A percentile compares a stretch with the other conserved stretches of the same genome.
These are phyloP conservation scores for Apamea epomidion DNA, from an alignment of 2,888 invertebrate species.

Conservation along the genomic window DNA sequence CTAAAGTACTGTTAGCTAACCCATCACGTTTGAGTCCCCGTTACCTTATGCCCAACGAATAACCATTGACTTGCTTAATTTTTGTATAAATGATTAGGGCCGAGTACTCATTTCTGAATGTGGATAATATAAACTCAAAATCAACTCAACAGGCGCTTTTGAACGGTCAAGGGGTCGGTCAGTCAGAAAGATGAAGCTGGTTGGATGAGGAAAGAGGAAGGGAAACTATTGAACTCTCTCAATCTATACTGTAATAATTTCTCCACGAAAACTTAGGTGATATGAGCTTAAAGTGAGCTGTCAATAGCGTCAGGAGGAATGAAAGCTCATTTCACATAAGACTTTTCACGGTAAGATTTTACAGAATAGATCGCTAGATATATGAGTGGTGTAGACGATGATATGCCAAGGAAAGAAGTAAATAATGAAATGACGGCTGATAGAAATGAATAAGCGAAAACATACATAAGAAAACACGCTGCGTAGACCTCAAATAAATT, in stretches of 20 bases:
- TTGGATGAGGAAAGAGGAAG: not conserved
- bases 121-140: not conserved
- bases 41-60: conserved; percentile 17
- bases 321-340: not conserved
- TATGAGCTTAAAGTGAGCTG: not conserved
- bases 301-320: not conserved
- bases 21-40: conserved; percentile 47
- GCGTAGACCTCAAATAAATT: not conserved
- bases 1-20: conserved; percentile 41
- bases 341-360: not conserved
- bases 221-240: not conserved
- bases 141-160: not conserved
- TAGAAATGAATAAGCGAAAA: not conserved
- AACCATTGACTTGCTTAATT: not conserved
- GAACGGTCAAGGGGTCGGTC: not conserved
- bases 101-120: conserved; percentile 5
- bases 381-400: not conserved
- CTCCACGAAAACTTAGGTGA: not conserved
- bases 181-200: not conserved
- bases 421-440: not conserved
- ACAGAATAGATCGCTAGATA: not conserved
- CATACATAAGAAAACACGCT: not conserved
- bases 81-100: not conserved
- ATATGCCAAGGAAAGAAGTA: not conserved
- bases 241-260: not conserved